A percentile compares a stretch with the other conserved stretches of the same genome.
Evolutionary conservation across 2,888 invertebrate genomes (phyloP).

Genomic region (Epistrophella euchroma): DNA sequence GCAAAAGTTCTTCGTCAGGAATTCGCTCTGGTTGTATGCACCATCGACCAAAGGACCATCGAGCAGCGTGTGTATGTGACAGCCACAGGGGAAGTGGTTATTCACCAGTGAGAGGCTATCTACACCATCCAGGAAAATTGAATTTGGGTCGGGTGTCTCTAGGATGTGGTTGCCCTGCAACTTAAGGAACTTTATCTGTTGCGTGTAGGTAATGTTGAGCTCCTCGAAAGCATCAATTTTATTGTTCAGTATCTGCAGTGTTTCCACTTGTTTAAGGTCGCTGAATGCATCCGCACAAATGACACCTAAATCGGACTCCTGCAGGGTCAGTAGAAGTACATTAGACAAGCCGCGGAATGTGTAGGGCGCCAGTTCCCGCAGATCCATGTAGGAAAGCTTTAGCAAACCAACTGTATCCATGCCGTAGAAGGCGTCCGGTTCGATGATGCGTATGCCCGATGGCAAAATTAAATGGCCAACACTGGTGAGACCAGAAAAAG

Average conservation of each 20-base stretch:
- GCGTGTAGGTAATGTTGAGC: conserved; percentile 88
- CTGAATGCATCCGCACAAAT: conserved; percentile 91
- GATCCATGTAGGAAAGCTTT: conserved; percentile 93
- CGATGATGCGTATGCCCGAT: conserved; percentile 90
- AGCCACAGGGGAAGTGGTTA: conserved; percentile 95
- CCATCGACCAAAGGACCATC: conserved; percentile 90
- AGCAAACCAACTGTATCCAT: conserved; percentile 92
- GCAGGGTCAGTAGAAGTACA: conserved; percentile 90
- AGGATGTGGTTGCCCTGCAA: conserved; percentile 93
- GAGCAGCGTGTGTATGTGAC: conserved; percentile 91
- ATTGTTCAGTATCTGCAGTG: conserved; percentile 91
- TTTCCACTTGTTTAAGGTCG: conserved; percentile 89
- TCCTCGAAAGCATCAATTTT: conserved; percentile 93
- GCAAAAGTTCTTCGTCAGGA: conserved; percentile 91
- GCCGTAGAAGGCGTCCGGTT: conserved; percentile 92
- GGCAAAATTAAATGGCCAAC: conserved; percentile 93
- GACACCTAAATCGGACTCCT: conserved; percentile 92
- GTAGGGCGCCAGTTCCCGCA: conserved; percentile 88
- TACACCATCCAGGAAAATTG: conserved; percentile 89
- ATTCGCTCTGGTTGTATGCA: conserved; percentile 86
- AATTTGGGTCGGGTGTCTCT: conserved; percentile 89
- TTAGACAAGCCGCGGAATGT: conserved; percentile 92
- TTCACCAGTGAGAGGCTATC: conserved; percentile 89
- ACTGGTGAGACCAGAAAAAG: conserved; percentile 93
- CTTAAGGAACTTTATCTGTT: conserved; percentile 89